Conservation (phyloP, 2,113 vertebrate genomes). For the Lichenostomus cassidix region DNA sequence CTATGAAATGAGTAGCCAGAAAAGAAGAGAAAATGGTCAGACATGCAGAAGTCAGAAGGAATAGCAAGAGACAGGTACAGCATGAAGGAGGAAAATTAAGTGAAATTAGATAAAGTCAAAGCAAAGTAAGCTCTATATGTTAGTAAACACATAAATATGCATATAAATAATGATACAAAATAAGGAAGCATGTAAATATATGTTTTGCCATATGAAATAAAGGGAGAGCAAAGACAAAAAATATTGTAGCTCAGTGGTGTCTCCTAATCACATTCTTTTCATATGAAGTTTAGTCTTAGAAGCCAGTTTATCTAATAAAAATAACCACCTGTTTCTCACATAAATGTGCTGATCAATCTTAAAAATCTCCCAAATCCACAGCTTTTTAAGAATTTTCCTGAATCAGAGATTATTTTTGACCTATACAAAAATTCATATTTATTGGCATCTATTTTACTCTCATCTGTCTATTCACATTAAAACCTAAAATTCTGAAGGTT, state of each 20-base stretch:
- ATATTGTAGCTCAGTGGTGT: fast-evolving
- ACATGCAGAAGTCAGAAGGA: not conserved
- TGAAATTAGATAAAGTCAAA: not conserved
- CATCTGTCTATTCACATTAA: not conserved
- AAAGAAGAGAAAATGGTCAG: not conserved
- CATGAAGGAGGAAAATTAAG: not conserved
- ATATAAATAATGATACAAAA: not conserved
- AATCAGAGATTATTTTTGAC: not conserved
- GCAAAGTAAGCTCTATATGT: not conserved
- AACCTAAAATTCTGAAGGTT: not conserved
- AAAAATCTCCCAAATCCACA: not conserved
- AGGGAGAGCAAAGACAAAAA: not conserved
- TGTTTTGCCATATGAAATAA: not conserved
- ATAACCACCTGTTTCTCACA: not conserved
- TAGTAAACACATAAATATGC: not conserved
- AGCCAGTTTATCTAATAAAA: not conserved
- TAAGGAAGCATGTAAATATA: not conserved
- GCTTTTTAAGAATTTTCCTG: not conserved
- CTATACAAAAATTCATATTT: not conserved
- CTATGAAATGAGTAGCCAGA: not conserved
- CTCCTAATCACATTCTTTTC: not conserved
- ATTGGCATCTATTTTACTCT: not conserved
- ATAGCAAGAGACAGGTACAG: not conserved
- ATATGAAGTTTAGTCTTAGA: not conserved
- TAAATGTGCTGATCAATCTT: fast-evolving